These are phyloP conservation scores for Nibea albiflora DNA, from an alignment of 2,113 vertebrate genomes.

Conservation along the genomic window DNA sequence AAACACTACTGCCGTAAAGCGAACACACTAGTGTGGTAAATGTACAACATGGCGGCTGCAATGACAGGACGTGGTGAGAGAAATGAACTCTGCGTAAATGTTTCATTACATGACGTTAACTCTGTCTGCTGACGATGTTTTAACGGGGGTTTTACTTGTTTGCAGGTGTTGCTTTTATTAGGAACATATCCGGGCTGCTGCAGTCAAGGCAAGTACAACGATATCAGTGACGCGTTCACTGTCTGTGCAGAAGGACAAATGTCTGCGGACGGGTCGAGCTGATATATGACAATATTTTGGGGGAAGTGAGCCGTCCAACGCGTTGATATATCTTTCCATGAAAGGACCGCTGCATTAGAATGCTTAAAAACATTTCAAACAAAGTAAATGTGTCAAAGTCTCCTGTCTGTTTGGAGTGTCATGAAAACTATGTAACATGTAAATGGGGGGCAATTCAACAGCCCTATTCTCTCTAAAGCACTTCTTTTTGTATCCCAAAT, in stretches of 20 bases:
- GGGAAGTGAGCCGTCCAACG: too few relatives aligned
- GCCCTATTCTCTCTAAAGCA: slow-evolving; percentile 64
- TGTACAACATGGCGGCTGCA: slow-evolving; percentile 77
- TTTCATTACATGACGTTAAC: rapidly evolving
- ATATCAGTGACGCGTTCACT: not conserved
- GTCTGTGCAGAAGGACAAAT: slow-evolving; percentile 35
- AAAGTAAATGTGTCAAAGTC: slow-evolving; percentile 84
- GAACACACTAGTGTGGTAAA: slow-evolving; percentile 41
- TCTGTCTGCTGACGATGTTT: rapidly evolving
- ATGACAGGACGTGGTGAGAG: slow-evolving; percentile 76
- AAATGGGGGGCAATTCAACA: slow-evolving; percentile 67
- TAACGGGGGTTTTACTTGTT: not conserved
- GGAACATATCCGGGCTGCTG: slow-evolving; percentile 59
- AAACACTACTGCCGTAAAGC: slow-evolving; percentile 64
- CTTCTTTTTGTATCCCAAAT: slow-evolving; percentile 33
- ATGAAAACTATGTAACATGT: slow-evolving; percentile 67
- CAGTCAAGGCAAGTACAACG: slow-evolving; percentile 64
- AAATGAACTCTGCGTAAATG: not conserved
- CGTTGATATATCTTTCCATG: slow-evolving; percentile 74
- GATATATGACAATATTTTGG: too few relatives aligned
- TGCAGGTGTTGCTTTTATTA: slow-evolving; percentile 68
- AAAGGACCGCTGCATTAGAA: slow-evolving; percentile 81
- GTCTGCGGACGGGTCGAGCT: not conserved
- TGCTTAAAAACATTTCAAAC: slow-evolving; percentile 82
- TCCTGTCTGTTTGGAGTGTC: too few relatives aligned